phyloP scores from a whole-genome alignment of 2,888 invertebrate genomes.

The Cremastinae sp. region DNA sequence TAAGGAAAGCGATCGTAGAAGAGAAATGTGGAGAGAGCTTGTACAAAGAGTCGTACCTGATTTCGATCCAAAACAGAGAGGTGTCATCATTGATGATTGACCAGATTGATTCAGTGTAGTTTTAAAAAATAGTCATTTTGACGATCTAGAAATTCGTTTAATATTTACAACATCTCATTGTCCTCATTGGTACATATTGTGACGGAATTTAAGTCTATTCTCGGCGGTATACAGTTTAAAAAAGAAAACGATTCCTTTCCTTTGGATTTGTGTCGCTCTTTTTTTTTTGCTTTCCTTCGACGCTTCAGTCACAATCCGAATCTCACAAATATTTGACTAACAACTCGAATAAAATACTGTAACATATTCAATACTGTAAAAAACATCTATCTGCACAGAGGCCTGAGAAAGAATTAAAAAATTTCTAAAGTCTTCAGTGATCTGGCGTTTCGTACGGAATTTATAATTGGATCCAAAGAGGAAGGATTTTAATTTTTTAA shows the following conservation, averaged over 20 bases:
- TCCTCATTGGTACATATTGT: slow-evolving; percentile 4
- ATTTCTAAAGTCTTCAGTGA: no score
- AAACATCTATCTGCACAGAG: no score
- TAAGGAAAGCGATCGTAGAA: slow-evolving; percentile 72
- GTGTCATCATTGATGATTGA: slow-evolving; percentile 69
- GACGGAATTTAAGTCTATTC: neutral
- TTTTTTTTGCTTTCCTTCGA: neutral
- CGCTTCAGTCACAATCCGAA: neutral
- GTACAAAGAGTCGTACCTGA: slow-evolving; percentile 75
- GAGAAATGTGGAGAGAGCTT: slow-evolving; percentile 72
- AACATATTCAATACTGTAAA: no score
- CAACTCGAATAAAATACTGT: no score
- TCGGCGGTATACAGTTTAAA: neutral
- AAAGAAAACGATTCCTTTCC: no score
- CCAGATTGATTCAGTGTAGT: neutral
- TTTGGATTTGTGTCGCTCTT: no score
- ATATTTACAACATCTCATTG: slow-evolving; percentile 52
- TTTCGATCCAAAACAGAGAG: slow-evolving; percentile 72
- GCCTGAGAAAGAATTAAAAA: no score
- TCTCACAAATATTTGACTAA: no score
- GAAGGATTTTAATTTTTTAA: neutral
- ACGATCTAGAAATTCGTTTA: slow-evolving; percentile 53
- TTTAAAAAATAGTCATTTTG: no score
- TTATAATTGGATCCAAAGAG: no score
- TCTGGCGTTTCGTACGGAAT: no score